These are phyloP conservation scores for Molossus molossus DNA, from an alignment of 2,797 vertebrate species.

Conservation along the genomic window DNA sequence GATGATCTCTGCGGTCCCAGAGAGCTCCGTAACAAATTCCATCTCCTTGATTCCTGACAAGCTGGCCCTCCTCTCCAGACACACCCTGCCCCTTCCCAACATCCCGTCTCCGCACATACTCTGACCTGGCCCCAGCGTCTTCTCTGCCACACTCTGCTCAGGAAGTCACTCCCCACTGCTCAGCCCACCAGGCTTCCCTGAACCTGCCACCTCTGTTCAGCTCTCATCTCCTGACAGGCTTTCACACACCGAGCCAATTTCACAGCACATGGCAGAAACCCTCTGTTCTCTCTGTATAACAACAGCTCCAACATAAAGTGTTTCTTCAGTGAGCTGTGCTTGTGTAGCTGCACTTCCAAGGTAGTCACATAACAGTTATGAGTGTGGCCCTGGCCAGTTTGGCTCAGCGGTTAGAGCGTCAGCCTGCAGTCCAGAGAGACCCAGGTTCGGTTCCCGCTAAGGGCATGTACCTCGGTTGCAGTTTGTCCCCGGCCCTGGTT, in stretches of 20 bases:
- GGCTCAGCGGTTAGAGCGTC: no score
- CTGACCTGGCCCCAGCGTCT: background rate
- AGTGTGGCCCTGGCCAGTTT: no score
- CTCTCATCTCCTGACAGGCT: conserved; percentile 3
- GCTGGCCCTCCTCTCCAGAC: background rate
- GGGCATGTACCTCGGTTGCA: no score
- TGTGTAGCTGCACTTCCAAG: background rate
- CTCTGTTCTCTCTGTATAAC: background rate
- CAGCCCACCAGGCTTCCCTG: background rate
- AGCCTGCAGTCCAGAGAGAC: no score
- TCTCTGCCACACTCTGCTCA: background rate
- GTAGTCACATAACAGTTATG: background rate
- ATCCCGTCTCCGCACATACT: background rate
- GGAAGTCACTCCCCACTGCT: background rate
- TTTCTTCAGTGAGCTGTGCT: background rate
- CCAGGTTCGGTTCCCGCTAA: no score
- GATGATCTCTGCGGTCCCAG: background rate
- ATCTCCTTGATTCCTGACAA: background rate
- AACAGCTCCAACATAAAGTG: background rate
- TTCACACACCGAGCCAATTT: background rate
- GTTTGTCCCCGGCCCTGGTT: no score
- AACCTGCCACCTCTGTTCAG: background rate
- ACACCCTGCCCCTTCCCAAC: background rate
- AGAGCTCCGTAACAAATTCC: background rate
- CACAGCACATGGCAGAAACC: background rate